Conservation (phyloP, 2,888 invertebrate genomes). For the Synergus japonicus region DNA sequence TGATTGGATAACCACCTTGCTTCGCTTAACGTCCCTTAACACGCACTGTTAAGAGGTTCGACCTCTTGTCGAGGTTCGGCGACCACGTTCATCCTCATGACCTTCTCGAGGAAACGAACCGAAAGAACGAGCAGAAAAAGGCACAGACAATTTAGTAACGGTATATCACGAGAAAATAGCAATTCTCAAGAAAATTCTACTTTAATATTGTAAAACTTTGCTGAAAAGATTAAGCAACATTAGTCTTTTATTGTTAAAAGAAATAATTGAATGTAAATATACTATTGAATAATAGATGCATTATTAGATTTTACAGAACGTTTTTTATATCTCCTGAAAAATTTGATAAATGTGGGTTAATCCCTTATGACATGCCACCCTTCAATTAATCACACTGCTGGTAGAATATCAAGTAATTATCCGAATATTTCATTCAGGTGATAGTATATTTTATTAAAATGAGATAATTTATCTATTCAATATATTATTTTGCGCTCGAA, state of each 20-base stretch:
- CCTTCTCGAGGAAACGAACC: slow-evolving; percentile 54
- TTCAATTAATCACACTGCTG: no score
- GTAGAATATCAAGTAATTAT: neutral
- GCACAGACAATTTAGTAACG: slow-evolving; percentile 16
- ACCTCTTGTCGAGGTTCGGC: slow-evolving; percentile 56
- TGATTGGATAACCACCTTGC: slow-evolving; percentile 72
- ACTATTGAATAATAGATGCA: no score
- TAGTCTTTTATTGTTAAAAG: neutral
- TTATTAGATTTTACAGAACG: no score
- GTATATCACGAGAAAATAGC: neutral
- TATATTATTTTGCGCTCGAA: neutral
- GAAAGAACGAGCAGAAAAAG: slow-evolving; percentile 31
- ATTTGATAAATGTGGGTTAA: no score
- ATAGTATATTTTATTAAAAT: no score
- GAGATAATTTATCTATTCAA: no score
- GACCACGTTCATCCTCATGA: slow-evolving; percentile 49
- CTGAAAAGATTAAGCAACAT: neutral
- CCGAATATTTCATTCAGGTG: neutral
- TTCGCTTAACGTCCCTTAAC: slow-evolving; percentile 58
- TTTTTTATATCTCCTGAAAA: no score
- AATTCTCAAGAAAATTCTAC: neutral
- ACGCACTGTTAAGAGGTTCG: slow-evolving; percentile 54
- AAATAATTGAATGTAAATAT: no score
- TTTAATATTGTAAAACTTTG: neutral
- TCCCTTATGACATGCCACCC: no score